A percentile compares a stretch with the other conserved stretches of the same genome.
phyloP scores from a whole-genome alignment of 2,888 invertebrate species.

The Apocheima hispidaria region DNA sequence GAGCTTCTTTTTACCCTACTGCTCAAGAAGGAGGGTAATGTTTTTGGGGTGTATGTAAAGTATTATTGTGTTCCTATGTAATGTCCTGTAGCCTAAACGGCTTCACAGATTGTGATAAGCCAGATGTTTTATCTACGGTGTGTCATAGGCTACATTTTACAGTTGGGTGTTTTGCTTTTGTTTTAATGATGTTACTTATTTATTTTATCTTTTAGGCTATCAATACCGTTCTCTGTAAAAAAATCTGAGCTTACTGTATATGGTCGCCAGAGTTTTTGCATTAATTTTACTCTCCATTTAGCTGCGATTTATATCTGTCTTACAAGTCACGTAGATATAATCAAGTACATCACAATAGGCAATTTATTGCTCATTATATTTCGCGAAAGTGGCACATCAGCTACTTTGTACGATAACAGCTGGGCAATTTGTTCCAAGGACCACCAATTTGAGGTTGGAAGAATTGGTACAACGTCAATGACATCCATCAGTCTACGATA shows the following conservation, averaged over 20 bases:
- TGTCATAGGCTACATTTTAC: too few relatives aligned
- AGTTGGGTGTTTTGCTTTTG: too few relatives aligned
- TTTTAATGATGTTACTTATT: too few relatives aligned
- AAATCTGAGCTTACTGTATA: not conserved
- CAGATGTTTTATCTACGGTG: too few relatives aligned
- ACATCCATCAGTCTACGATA: slow-evolving; percentile 62
- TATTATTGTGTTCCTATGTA: too few relatives aligned
- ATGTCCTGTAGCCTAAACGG: too few relatives aligned
- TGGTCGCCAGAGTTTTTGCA: not conserved
- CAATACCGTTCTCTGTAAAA: too few relatives aligned
- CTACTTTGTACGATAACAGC: slow-evolving; percentile 30
- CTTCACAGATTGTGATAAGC: too few relatives aligned
- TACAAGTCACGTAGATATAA: slow-evolving; percentile 20
- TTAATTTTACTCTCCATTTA: not conserved
- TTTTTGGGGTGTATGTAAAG: too few relatives aligned
- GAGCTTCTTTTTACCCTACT: too few relatives aligned
- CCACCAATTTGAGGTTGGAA: slow-evolving; percentile 55
- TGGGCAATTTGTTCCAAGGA: slow-evolving; percentile 39
- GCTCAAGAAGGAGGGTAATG: too few relatives aligned
- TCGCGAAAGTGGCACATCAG: slow-evolving; percentile 35
- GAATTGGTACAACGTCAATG: slow-evolving; percentile 64
- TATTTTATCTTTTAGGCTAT: too few relatives aligned
- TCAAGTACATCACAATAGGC: slow-evolving; percentile 15
- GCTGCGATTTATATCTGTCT: not conserved
- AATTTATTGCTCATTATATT: slow-evolving; percentile 27